phyloP scores from a whole-genome alignment of 2,888 invertebrate species.

The Drosophila diplacantha region DNA sequence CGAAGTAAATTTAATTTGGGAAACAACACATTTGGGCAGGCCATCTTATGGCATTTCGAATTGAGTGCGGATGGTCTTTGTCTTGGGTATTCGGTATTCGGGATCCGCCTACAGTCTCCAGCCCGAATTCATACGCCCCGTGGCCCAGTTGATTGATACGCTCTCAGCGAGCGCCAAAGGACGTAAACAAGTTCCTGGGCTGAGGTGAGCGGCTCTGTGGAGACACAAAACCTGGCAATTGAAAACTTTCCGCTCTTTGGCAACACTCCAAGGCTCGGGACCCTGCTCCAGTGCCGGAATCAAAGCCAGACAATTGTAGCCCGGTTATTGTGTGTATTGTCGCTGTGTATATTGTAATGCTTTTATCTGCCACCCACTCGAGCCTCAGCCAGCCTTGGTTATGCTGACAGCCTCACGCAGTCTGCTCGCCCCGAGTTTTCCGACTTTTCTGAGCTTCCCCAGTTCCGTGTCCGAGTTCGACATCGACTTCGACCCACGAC shows the following conservation, averaged over 20 bases:
- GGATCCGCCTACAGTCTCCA: constrained; percentile 1
- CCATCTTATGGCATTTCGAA: constrained; percentile 16
- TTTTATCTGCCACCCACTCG: constrained; percentile 13
- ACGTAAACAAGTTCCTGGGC: constrained; percentile 32
- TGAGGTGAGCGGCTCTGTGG: constrained; percentile 13
- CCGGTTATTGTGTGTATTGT: constrained; percentile 32
- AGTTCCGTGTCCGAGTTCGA: constrained; percentile 21
- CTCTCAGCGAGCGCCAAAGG: constrained; percentile 18
- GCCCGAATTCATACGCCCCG: constrained; percentile 33
- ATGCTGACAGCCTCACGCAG: constrained; percentile 32
- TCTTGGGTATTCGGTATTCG: background rate
- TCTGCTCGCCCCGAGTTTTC: constrained; percentile 3
- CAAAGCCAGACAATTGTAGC: constrained; percentile 49
- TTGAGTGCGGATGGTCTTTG: constrained; percentile 9
- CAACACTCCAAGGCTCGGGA: constrained; percentile 33
- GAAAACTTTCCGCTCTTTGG: constrained; percentile 48
- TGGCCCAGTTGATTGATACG: constrained; percentile 51
- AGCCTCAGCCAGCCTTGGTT: constrained; percentile 34
- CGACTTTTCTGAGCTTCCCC: constrained; percentile 1
- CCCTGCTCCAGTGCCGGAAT: constrained; percentile 13
- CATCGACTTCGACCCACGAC: constrained; percentile 19
- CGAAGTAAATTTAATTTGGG: constrained; percentile 30
- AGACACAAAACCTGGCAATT: constrained; percentile 41
- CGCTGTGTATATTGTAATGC: constrained; percentile 29
- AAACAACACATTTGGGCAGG: constrained; percentile 29